These are phyloP conservation scores for Orchesella flavescens DNA, from an alignment of 2,888 invertebrate species.

Conservation along the genomic window DNA sequence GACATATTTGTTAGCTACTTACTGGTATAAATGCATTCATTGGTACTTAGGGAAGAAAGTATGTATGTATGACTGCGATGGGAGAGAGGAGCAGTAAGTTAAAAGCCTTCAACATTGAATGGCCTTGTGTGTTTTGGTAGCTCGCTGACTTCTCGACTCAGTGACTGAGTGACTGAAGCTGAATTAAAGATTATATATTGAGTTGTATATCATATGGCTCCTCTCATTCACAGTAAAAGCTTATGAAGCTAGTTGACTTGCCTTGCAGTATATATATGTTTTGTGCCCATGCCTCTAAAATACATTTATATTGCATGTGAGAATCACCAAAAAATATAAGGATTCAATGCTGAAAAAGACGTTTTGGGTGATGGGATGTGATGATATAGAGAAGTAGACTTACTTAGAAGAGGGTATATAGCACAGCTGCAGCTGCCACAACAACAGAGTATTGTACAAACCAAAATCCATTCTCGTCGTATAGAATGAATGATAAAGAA, in stretches of 20 bases:
- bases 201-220: neutral
- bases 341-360: neutral
- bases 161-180: neutral
- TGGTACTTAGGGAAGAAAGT: no score
- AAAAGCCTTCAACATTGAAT: neutral
- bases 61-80: no score
- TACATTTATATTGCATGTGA: neutral
- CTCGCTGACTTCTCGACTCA: neutral
- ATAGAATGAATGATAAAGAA: neutral
- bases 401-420: no score
- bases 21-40: no score
- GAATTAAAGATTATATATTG: neutral
- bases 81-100: no score
- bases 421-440: slow-evolving; percentile 22
- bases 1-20: no score
- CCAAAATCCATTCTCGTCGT: neutral
- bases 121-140: neutral
- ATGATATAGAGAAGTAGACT: neutral
- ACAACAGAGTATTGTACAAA: neutral
- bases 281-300: neutral
- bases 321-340: neutral
- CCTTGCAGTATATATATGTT: neutral
- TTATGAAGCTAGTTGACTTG: neutral
- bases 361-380: neutral
- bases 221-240: neutral